Base-by-base conservation (phyloP, 2,797 vertebrate genomes). In the Glyptemys insculpta region DNA sequence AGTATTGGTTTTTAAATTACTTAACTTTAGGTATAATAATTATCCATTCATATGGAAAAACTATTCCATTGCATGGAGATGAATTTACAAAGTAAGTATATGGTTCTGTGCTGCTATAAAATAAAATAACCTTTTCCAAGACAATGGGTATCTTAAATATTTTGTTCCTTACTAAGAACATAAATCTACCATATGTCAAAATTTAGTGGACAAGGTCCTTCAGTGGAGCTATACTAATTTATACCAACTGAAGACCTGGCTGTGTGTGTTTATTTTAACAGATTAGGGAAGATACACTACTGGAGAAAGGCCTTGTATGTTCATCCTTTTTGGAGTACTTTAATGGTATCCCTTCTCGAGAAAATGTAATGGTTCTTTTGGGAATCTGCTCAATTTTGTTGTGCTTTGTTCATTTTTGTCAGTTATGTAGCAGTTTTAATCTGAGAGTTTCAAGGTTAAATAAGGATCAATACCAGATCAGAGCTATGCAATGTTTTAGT, bases 1-100 rank as follows among this genome's bases (percentile, higher is more conserved):
- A 96, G 87, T 93, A 91, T 44, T 79, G 65, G 34, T 37, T 85
- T 94, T 86, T 91, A 37, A 95, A 91, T 87, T 92, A 80, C 95
- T 94, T 95, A 96, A 91, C 90, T 85, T 91, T 92, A 93, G 95
- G 91, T 95, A 78, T 94, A 89, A 81, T 96, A 95, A 96, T 96
- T 96, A 96, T 87, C 80, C 82, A 94, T 95, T 96, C 97, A 96
- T 95, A 88, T 96, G 90, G 94, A 96, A 81, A 93, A 86, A 94
- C 27, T 50, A 80, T 93, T 95, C 96, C 96, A 96, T 95, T 95
- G 83, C 96, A 57, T 93, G 12, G 90, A 88, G 89, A 53, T 93
- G 85, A 94, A 93, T 91, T 94, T 78, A 86, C 59, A 54, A 21
- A 78, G 83, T 94, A 95, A 97, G 97, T 95, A 95, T 57, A 91